These are phyloP conservation scores for Scarus forsteni DNA, from an alignment of 2,797 vertebrate species.

Conservation along the genomic window DNA sequence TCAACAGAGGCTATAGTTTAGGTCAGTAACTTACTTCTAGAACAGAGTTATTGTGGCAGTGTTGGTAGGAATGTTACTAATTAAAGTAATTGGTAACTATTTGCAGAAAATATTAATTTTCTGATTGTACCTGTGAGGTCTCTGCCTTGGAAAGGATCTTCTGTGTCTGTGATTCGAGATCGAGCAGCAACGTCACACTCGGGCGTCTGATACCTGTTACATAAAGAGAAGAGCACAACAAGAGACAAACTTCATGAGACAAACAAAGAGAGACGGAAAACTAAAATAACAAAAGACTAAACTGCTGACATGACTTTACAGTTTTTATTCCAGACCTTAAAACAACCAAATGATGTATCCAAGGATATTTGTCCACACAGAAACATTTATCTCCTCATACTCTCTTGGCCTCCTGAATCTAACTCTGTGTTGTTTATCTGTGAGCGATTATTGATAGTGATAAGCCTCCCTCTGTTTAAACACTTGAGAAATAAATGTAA, in stretches of 20 bases:
- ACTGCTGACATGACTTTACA: slow-evolving; percentile 21
- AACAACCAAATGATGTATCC: slow-evolving; percentile 12
- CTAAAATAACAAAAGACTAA: not conserved
- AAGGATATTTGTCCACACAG: not conserved
- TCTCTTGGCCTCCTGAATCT: slow-evolving; percentile 3
- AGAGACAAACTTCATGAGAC: slow-evolving; percentile 16
- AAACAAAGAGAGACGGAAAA: slow-evolving; percentile 8
- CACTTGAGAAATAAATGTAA: slow-evolving; percentile 21
- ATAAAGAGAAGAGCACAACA: slow-evolving; percentile 31
- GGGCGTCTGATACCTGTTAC: slow-evolving; percentile 92
- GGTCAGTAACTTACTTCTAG: too few relatives aligned
- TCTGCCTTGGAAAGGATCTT: slow-evolving; percentile 95
- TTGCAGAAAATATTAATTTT: too few relatives aligned
- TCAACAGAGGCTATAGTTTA: too few relatives aligned
- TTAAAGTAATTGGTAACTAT: too few relatives aligned
- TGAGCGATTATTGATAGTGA: slow-evolving; percentile 16
- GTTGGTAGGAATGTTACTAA: too few relatives aligned
- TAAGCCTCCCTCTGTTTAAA: slow-evolving; percentile 25
- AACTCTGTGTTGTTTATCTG: slow-evolving; percentile 6
- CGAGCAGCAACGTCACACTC: slow-evolving; percentile 92
- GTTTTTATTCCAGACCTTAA: slow-evolving; percentile 35
- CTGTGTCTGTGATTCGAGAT: slow-evolving; percentile 86
- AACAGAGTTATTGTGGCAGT: too few relatives aligned
- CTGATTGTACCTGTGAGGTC: slow-evolving; percentile 90
- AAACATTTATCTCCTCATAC: not conserved